These are phyloP conservation scores for Philonicus albiceps DNA, from an alignment of 2,888 invertebrate genomes.

Conservation along the genomic window DNA sequence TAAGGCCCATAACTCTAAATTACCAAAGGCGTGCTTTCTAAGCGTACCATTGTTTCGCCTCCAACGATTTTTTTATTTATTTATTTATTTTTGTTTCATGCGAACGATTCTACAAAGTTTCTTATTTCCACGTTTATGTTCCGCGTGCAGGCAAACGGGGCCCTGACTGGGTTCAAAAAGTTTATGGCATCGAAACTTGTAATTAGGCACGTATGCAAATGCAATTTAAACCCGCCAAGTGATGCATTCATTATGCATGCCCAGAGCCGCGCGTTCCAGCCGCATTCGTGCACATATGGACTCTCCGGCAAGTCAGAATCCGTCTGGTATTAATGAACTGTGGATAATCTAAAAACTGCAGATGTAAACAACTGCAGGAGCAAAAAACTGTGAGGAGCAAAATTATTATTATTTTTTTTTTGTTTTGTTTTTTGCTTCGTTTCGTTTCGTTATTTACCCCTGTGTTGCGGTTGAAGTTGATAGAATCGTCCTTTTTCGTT, in stretches of 20 bases:
- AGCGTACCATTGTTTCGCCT: constrained; percentile 24
- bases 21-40: neutral
- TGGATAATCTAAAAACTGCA: constrained; percentile 41
- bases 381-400: neutral
- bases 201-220: constrained; percentile 44
- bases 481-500: constrained; percentile 8
- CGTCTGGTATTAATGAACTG: constrained; percentile 42
- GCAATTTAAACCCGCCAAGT: constrained; percentile 39
- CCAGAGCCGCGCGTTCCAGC: neutral
- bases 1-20: constrained; percentile 20
- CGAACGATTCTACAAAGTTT: neutral
- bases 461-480: neutral
- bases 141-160: neutral
- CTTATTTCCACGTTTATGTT: constrained; percentile 21
- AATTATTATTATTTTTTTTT: neutral
- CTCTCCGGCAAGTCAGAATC: neutral
- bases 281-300: neutral
- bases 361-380: constrained; percentile 12
- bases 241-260: constrained; percentile 12
- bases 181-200: constrained; percentile 42
- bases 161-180: neutral
- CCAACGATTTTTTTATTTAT: neutral
- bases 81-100: neutral
- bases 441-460: neutral
- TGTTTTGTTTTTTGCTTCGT: no score